These are phyloP conservation scores for Papilio dardanus DNA, from an alignment of 1,140 invertebrate genomes.

Conservation along the genomic window DNA sequence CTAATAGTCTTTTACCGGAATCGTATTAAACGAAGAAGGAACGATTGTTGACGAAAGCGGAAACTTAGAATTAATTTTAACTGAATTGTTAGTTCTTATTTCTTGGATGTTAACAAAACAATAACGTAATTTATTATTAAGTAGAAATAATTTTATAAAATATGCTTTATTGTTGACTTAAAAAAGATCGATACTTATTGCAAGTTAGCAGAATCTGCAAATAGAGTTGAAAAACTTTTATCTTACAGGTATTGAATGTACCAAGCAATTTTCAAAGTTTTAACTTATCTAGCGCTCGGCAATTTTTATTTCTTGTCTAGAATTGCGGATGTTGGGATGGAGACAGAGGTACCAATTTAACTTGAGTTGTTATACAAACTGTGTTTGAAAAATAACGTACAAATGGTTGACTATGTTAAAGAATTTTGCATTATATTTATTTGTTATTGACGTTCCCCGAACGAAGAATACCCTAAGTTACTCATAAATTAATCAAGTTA, in stretches of 20 bases:
- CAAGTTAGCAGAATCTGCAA: conserved; percentile 4
- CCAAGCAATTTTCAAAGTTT: conserved; percentile 33
- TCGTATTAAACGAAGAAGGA: background rate
- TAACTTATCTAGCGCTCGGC: conserved; percentile 17
- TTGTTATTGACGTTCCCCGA: too few relatives aligned
- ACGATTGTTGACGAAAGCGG: background rate
- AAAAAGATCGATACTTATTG: background rate
- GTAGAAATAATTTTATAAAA: too few relatives aligned
- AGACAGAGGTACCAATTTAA: conserved; percentile 19
- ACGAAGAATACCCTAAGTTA: too few relatives aligned
- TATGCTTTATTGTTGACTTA: background rate
- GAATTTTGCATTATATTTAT: too few relatives aligned
- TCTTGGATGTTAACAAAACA: too few relatives aligned
- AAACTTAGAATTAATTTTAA: background rate
- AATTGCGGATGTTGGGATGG: conserved; percentile 17
- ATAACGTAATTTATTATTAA: too few relatives aligned
- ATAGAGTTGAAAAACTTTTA: conserved; percentile 5
- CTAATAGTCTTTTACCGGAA: background rate
- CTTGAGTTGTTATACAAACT: background rate
- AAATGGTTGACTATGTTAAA: too few relatives aligned
- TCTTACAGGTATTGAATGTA: conserved; percentile 29
- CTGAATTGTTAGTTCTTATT: background rate
- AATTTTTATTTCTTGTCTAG: conserved; percentile 33
- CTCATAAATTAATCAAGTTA: too few relatives aligned
- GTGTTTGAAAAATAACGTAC: background rate